phyloP scores from a whole-genome alignment of 2,797 vertebrate species.

The Acrossocheilus wenchowensis region DNA sequence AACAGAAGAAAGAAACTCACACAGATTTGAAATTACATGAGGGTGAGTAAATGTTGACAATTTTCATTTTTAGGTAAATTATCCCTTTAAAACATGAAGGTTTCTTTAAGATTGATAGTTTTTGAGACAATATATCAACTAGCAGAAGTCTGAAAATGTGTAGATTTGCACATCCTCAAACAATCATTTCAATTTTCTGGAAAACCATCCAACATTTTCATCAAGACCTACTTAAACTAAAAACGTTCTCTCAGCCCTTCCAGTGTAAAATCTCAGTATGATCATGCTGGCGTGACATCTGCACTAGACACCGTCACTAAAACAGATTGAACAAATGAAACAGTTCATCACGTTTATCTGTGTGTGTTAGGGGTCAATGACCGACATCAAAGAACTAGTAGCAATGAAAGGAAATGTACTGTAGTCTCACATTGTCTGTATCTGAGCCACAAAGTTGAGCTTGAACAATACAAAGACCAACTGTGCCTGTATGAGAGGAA shows the following conservation, averaged over 20 bases:
- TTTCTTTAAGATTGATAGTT: not conserved
- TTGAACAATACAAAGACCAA: not conserved
- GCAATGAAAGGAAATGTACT: not conserved
- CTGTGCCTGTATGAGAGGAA: not conserved
- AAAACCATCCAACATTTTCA: not conserved
- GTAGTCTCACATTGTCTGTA: not conserved
- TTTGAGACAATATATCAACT: not conserved
- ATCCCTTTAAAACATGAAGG: not conserved
- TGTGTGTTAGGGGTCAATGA: not conserved
- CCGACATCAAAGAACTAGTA: not conserved
- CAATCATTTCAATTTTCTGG: not conserved
- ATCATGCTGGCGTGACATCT: not conserved
- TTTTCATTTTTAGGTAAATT: not conserved
- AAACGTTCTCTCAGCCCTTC: not conserved
- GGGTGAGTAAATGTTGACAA: not conserved
- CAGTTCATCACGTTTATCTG: not conserved
- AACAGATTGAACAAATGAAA: not conserved
- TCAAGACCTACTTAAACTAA: not conserved
- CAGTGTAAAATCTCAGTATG: not conserved
- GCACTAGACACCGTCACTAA: not conserved
- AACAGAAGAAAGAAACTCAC: not conserved
- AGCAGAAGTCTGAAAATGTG: not conserved
- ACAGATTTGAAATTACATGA: not conserved
- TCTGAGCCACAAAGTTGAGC: not conserved
- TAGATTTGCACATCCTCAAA: not conserved